A percentile compares a stretch with the other conserved stretches of the same genome.
These are phyloP conservation scores for Thunnus thynnus DNA, from an alignment of 2,113 vertebrate genomes.

Conservation along the genomic window DNA sequence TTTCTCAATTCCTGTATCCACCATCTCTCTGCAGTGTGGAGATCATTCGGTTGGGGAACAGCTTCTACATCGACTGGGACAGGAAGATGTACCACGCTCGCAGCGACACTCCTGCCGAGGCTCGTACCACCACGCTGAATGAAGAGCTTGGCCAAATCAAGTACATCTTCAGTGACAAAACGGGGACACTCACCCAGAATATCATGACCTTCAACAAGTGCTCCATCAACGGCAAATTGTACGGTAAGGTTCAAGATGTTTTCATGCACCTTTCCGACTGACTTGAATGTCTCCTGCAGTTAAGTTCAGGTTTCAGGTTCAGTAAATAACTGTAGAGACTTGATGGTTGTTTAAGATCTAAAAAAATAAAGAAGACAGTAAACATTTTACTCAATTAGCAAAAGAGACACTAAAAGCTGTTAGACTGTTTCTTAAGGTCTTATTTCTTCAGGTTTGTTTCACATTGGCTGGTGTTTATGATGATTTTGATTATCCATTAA, in stretches of 20 bases:
- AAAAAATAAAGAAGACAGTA: too few relatives aligned
- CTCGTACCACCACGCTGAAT: conserved; percentile 95
- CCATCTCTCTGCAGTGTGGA: conserved; percentile 87
- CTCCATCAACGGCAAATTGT: conserved; percentile 92
- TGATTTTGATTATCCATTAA: too few relatives aligned
- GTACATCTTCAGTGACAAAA: conserved; percentile 98
- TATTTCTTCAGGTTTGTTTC: too few relatives aligned
- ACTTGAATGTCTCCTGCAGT: too few relatives aligned
- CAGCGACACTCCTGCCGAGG: conserved; percentile 90
- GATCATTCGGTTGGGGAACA: conserved; percentile 96
- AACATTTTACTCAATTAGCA: too few relatives aligned
- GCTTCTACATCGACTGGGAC: conserved; percentile 98
- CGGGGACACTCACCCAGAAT: conserved; percentile 97
- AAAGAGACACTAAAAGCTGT: too few relatives aligned
- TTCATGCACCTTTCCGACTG: too few relatives aligned
- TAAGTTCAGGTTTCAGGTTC: too few relatives aligned
- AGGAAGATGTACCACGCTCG: conserved; percentile 90
- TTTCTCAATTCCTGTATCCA: not conserved
- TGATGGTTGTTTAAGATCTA: too few relatives aligned
- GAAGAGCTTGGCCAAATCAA: conserved; percentile 98
- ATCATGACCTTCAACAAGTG: conserved; percentile 98
- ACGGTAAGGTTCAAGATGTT: conserved; percentile 81
- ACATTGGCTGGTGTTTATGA: too few relatives aligned
- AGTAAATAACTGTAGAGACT: too few relatives aligned
- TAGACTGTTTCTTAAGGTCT: too few relatives aligned